These are phyloP conservation scores for Masticophis lateralis DNA, from an alignment of 2,797 vertebrate genomes.

Conservation along the genomic window DNA sequence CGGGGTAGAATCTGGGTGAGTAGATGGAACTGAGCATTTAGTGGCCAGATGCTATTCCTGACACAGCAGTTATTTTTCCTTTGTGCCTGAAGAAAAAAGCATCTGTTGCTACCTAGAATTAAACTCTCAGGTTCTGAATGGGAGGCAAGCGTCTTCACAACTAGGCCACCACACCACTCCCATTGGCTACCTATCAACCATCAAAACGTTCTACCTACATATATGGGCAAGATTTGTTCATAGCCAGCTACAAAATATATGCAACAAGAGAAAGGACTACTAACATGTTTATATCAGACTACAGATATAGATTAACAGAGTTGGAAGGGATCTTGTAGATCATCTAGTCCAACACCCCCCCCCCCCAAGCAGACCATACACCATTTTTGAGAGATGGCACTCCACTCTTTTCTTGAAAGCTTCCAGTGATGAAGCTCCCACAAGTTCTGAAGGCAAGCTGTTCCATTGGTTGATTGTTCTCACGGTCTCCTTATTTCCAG, in stretches of 20 bases:
- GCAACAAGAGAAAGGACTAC: background rate
- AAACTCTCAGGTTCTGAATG: background rate
- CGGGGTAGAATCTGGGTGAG: background rate
- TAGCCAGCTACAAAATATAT: background rate
- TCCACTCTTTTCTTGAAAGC: too few relatives aligned
- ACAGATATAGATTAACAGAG: too few relatives aligned
- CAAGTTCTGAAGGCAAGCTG: too few relatives aligned
- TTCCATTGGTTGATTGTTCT: too few relatives aligned
- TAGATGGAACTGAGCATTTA: background rate
- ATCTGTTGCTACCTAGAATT: background rate
- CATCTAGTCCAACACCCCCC: too few relatives aligned
- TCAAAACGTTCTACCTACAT: background rate
- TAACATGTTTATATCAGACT: background rate
- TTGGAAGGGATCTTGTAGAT: too few relatives aligned
- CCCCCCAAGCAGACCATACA: too few relatives aligned
- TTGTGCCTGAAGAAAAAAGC: background rate
- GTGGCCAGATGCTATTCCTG: background rate
- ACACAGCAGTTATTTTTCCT: background rate
- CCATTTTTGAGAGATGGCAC: too few relatives aligned
- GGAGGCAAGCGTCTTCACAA: background rate
- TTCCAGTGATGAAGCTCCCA: too few relatives aligned
- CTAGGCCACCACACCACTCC: background rate
- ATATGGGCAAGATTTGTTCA: background rate
- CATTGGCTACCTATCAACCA: background rate
- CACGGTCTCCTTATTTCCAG: too few relatives aligned